phyloP scores from a whole-genome alignment of 2,797 vertebrate genomes.

The Oreonectes daqikongensis region DNA sequence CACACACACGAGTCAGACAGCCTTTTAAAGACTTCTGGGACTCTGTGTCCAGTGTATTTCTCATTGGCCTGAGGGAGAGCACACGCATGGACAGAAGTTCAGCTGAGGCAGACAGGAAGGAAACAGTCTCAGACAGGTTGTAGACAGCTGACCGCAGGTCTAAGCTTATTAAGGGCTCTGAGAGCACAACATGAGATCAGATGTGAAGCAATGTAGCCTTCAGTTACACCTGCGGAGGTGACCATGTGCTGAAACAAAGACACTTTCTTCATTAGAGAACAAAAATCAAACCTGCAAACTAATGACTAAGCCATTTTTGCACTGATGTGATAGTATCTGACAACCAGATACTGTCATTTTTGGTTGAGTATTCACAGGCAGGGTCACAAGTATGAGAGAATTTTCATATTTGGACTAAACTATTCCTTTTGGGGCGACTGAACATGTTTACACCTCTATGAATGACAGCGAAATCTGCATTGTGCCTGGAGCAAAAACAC shows the following conservation, averaged over 20 bases:
- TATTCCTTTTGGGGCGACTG: no score
- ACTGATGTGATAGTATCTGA: no score
- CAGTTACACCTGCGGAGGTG: conserved; percentile 12
- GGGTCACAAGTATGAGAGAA: no score
- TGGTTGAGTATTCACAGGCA: no score
- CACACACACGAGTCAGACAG: conserved; percentile 14
- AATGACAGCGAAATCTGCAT: background rate
- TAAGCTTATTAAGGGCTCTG: conserved; percentile 38
- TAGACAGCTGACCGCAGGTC: conserved; percentile 47
- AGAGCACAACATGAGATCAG: conserved; percentile 27
- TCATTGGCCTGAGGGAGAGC: conserved; percentile 46
- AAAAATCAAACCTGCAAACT: no score
- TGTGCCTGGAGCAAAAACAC: background rate
- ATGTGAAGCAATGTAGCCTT: conserved; percentile 41
- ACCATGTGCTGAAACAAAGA: no score
- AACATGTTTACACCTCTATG: background rate
- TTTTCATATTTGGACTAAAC: no score
- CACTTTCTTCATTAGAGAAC: no score
- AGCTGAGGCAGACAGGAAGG: conserved; percentile 56
- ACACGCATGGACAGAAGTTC: conserved; percentile 55
- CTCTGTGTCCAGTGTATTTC: conserved; percentile 50
- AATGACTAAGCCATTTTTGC: no score
- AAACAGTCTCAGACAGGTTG: conserved; percentile 36
- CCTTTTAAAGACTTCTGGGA: conserved; percentile 52
- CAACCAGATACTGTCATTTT: no score